Evolutionary conservation across 2,888 invertebrate genomes (phyloP), one percentile per base, ranked within the genome.

Genomic region (Teinopalpus imperialis): DNA sequence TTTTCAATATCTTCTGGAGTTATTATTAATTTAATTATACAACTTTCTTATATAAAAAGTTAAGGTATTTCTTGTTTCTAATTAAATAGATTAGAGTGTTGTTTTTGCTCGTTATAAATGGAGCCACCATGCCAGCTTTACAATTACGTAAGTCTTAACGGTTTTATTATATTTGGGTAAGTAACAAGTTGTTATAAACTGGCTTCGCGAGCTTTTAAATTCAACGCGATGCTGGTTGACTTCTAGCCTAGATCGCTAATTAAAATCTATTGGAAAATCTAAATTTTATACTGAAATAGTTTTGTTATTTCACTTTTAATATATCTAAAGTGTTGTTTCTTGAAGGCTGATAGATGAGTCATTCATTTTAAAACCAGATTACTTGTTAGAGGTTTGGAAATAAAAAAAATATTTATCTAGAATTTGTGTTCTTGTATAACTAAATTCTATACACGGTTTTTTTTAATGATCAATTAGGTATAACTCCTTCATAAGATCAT

Each of bases 71-170:
- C 34, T 12, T 32, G 8, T 21, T 14, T 35, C 14, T 21, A 29
- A 9, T 24, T 16, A 31, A 18, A 26, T 31, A 31, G 20, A 29
- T 23, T 7, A 36, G 23, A 14, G 23, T 43, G 14, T 27, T 7
- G 21, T 46, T 46, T 31, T 42, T 12, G 8, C 12, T 26, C 9
- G 20, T 37, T 27, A 12, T 32, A 35, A 18, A 57, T 55, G 53
- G 41, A 43, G 7, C 36, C 43, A 10, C 40, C 45, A n/a, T 40
- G 45, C 34, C 56, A 48, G 8, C 49, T 57, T 1, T 52, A 58
- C 29, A 49, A 53, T 49, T 54, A 56, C 31, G 56, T 56, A 41
- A 52, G 56, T 54, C 13, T 12, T 26, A 32, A 18, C 8, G 24
- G 24, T 16, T 23, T 24, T 13, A 31, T 24, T 40, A 30, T 16